Conservation (phyloP, 2,113 vertebrate genomes). For the Dunckerocampus dactyliophorus region DNA sequence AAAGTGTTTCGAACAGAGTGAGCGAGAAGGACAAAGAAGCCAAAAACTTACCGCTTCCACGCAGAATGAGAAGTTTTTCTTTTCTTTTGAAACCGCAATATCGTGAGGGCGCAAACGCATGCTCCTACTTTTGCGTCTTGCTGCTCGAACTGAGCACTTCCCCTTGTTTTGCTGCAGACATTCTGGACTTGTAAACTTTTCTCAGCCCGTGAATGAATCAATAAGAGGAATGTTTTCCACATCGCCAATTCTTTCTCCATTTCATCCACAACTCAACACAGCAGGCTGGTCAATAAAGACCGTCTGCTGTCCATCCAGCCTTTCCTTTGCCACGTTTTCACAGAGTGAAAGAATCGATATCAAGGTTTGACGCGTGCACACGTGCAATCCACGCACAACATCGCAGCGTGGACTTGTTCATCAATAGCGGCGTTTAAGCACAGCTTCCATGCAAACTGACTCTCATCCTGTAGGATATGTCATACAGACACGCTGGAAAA, state of each 20-base stretch:
- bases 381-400: conserved; percentile 4
- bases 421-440: not conserved
- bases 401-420: not conserved
- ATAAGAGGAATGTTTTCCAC: conserved; percentile 46
- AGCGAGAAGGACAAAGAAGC: too few species aligned
- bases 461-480: conserved; percentile 26
- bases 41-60: too few species aligned
- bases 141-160: conserved; percentile 15
- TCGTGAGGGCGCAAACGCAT: too few species aligned
- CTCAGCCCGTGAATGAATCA: conserved; percentile 49
- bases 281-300: conserved; percentile 56
- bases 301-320: conserved; percentile 34
- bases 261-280: conserved; percentile 59
- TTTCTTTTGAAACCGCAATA: too few species aligned
- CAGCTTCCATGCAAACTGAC: conserved; percentile 22
- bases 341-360: conserved; percentile 58
- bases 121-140: too few species aligned
- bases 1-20: too few species aligned
- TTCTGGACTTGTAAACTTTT: conserved; percentile 36
- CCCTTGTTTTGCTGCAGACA: conserved; percentile 19
- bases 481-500: conserved; percentile 18
- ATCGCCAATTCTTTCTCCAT: conserved; percentile 55
- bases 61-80: too few species aligned
- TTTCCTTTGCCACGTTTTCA: conserved; percentile 50
- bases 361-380: conserved; percentile 26